Percentiles rank a stretch among this genome's conserved stretches.
phyloP scores from a whole-genome alignment of 2,113 vertebrate genomes.

The Ciconia boyciana region DNA sequence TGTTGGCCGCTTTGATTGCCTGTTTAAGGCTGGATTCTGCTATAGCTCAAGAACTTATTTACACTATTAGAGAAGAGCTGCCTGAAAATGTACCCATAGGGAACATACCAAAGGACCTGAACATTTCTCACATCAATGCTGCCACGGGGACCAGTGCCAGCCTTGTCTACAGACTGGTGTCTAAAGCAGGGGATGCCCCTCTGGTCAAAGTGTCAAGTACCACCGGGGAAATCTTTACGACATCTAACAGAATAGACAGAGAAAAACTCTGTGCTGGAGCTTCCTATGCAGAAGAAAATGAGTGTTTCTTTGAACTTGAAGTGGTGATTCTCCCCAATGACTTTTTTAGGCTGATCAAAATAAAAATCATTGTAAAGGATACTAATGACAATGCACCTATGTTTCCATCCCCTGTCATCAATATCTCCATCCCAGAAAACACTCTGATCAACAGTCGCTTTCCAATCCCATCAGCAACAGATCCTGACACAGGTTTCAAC shows the following conservation, averaged over 20 bases:
- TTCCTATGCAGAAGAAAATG: slow-evolving; percentile 88
- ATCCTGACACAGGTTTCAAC: slow-evolving; percentile 97
- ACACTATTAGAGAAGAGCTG: slow-evolving; percentile 97
- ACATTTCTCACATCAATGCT: slow-evolving; percentile 96
- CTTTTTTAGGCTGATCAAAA: slow-evolving; percentile 98
- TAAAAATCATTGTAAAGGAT: slow-evolving; percentile 98
- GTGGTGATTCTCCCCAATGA: slow-evolving; percentile 99
- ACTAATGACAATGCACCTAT: slow-evolving; percentile 99
- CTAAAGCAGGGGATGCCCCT: slow-evolving; percentile 96
- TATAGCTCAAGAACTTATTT: slow-evolving; percentile 98
- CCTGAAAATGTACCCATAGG: slow-evolving; percentile 98
- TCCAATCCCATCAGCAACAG: slow-evolving; percentile 95
- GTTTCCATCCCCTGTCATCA: slow-evolving; percentile 98
- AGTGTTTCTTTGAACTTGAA: slow-evolving; percentile 98
- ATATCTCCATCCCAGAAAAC: slow-evolving; percentile 99
- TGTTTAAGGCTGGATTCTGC: slow-evolving; percentile 96
- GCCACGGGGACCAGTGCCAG: slow-evolving; percentile 91
- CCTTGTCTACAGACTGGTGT: slow-evolving; percentile 97
- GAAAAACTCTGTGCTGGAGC: slow-evolving; percentile 96
- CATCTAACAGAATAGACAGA: slow-evolving; percentile 94
- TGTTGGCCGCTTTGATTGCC: slow-evolving; percentile 92
- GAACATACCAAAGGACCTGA: slow-evolving; percentile 99
- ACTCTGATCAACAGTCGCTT: slow-evolving; percentile 98
- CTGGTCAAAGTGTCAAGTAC: slow-evolving; percentile 95
- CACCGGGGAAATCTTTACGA: slow-evolving; percentile 97